phyloP scores from a whole-genome alignment of 2,888 invertebrate genomes.

The Lottia gigantea region DNA sequence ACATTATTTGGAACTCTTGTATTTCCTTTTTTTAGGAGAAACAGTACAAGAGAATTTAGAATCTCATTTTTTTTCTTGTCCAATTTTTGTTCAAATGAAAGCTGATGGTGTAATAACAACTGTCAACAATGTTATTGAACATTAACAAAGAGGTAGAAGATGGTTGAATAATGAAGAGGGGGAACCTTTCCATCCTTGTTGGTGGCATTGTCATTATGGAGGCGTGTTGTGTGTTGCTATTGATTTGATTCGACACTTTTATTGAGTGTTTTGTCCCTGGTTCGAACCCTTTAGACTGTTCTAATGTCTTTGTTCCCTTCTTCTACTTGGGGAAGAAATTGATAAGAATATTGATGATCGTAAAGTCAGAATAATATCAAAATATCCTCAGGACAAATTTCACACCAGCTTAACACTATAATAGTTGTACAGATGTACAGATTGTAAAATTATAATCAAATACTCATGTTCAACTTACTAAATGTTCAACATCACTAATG shows the following conservation, averaged over 20 bases:
- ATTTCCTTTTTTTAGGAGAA: not conserved
- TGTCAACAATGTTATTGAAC: not conserved
- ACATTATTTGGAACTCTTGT: not conserved
- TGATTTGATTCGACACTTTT: slow-evolving; percentile 8
- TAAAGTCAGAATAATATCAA: not conserved
- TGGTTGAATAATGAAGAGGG: slow-evolving; percentile 1
- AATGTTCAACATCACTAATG: too few relatives aligned
- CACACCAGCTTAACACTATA: too few relatives aligned
- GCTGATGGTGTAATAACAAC: not conserved
- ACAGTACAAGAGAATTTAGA: not conserved
- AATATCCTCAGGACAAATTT: not conserved
- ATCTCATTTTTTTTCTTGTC: not conserved
- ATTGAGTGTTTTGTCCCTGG: slow-evolving; percentile 7
- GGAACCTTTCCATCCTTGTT: not conserved
- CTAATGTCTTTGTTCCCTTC: not conserved
- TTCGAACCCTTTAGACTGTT: not conserved
- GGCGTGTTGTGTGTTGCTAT: slow-evolving; percentile 8
- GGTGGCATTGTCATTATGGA: not conserved
- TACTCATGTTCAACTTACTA: too few relatives aligned
- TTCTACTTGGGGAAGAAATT: not conserved
- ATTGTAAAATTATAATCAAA: too few relatives aligned
- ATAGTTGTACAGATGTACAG: too few relatives aligned
- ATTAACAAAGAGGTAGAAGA: slow-evolving; percentile 8
- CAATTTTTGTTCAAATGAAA: not conserved
- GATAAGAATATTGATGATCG: not conserved